Evolutionary conservation across 2,888 invertebrate species (phyloP), one percentile per base, ranked within the genome.

Genomic region (Hyalella azteca): DNA sequence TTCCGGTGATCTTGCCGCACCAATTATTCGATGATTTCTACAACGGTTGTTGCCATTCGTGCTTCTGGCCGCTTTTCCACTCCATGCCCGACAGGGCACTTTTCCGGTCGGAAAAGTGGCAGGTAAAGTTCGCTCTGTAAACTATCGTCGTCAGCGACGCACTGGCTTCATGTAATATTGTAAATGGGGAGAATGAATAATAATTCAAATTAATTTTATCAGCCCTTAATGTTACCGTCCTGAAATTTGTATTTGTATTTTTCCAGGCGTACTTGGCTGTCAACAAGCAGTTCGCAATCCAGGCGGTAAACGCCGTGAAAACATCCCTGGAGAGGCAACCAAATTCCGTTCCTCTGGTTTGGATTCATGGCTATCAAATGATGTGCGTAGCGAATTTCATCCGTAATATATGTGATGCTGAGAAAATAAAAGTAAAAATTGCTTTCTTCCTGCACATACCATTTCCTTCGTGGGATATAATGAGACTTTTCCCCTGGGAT

Each of bases 291-390:
- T 89, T 89, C 85, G 88, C 88, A 3, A 84, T 86, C 77, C 86
- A 86, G 73, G 88, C 88, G 4, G 82, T 88, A 15, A 85, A 86
- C 75, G 88, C 88, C 7, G 85, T 88, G 75, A 86, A 87, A 75
- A 86, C 86, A 79, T 86, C 87, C 76, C 86, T 88, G 54, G 86
- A 86, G 41, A 85, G 36, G 84, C 40, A 86, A 78, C 85, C 86
- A 22, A 86, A 87, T 50, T 85, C 86, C 0, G 85, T 87, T 66
- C 90, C 90, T 41, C 87, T 90, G 54, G 87, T 90, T 41, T 90
- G 90, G 90, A 89, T 90, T 66, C 90, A 90, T 86, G 90, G 90
- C 85, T 90, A 90, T 85, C 90, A 90, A 84, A 86, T 90, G 50
- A 88, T 90, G 87, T 86, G 89, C 48, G 88, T 89, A 9, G 90